Evolutionary conservation across 2,797 vertebrate species (phyloP).

Genomic region (Ctenopoma multispine): DNA sequence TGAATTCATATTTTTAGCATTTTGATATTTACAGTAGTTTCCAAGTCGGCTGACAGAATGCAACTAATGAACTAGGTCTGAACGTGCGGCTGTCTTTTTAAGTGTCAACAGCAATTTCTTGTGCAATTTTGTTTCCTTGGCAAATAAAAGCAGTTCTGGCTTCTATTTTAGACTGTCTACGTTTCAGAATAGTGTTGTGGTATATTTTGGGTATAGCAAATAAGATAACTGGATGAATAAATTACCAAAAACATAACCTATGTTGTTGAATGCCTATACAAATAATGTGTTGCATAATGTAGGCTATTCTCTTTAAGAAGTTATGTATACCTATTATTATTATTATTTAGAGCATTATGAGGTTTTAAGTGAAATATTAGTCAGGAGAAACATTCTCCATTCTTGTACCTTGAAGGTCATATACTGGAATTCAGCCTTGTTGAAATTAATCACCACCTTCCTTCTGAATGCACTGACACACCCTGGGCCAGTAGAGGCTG

Average conservation of each 20-base stretch:
- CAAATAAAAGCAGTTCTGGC: constrained; percentile 21
- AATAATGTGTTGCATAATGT: background rate
- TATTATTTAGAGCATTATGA: background rate
- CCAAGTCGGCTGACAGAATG: constrained; percentile 31
- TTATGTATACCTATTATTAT: no score
- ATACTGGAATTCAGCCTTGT: background rate
- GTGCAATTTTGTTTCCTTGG: background rate
- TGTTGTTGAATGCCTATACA: background rate
- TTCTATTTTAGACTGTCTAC: constrained; percentile 13
- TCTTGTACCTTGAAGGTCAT: background rate
- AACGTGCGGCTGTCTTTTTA: constrained; percentile 22
- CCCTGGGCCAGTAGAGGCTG: constrained; percentile 68
- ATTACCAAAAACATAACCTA: constrained; percentile 3
- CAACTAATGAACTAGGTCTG: constrained; percentile 25
- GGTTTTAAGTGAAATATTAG: background rate
- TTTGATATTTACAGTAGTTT: constrained; percentile 21
- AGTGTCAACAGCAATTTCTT: constrained; percentile 13
- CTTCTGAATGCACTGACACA: constrained; percentile 36
- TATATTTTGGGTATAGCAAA: constrained; percentile 1
- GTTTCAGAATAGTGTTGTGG: constrained; percentile 4
- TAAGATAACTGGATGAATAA: constrained; percentile 1
- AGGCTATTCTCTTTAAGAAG: no score
- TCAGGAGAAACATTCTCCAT: background rate
- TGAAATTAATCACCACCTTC: constrained; percentile 4
- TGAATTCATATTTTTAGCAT: constrained; percentile 49